Evolutionary conservation across 1,140 invertebrate species (phyloP).

Genomic region (Chrysoperla carnea): DNA sequence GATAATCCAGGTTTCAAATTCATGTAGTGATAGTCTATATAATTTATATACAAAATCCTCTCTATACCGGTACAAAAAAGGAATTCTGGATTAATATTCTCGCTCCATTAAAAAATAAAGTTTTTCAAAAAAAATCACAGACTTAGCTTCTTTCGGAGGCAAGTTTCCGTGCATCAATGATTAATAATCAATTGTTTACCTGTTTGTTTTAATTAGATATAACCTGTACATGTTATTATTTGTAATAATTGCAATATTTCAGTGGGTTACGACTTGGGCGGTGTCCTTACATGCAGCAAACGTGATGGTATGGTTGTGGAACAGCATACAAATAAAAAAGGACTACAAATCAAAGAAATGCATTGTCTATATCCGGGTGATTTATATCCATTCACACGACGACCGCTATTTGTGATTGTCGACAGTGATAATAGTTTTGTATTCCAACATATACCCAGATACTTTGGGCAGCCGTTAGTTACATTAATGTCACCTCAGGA

Average conservation of each 20-base stretch:
- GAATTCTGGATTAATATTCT: too few relatives aligned
- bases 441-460: conserved; percentile 80
- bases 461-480: conserved; percentile 89
- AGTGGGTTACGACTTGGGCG: conserved; percentile 87
- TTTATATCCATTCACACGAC: conserved; percentile 76
- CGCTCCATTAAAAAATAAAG: too few relatives aligned
- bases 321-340: conserved; percentile 28
- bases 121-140: too few relatives aligned
- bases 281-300: conserved; percentile 73
- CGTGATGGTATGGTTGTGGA: conserved; percentile 46
- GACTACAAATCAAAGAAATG: conserved; percentile 53
- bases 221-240: neutral
- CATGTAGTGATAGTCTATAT: too few relatives aligned
- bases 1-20: too few relatives aligned
- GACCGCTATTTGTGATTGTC: conserved; percentile 84
- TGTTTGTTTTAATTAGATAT: too few relatives aligned
- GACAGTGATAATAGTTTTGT: conserved; percentile 92
- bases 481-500: conserved; percentile 89
- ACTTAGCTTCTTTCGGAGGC: too few relatives aligned
- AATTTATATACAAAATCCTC: too few relatives aligned
- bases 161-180: too few relatives aligned
- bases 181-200: too few relatives aligned
- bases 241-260: conserved; percentile 9
- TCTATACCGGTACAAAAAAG: too few relatives aligned
- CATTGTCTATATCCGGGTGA: conserved; percentile 87